These are phyloP conservation scores for Magallana nippona DNA, from an alignment of 2,888 invertebrate species.

Conservation along the genomic window DNA sequence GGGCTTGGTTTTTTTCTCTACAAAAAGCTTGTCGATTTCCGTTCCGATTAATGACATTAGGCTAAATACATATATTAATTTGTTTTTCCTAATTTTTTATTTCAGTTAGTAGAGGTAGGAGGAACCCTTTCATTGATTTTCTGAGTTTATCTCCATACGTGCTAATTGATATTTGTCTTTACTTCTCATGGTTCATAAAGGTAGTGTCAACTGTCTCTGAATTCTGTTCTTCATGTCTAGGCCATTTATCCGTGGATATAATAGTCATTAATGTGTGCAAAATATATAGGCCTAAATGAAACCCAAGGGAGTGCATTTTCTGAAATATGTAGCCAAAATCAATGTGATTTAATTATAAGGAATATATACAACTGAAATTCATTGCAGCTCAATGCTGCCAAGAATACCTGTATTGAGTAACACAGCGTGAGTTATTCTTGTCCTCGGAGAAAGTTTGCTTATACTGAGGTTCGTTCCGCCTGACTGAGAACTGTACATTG, in stretches of 20 bases:
- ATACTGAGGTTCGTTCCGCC: background rate
- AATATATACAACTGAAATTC: conserved; percentile 1
- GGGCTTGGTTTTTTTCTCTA: background rate
- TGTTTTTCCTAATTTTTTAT: background rate
- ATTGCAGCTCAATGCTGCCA: background rate
- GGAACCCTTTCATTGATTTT: too few species aligned
- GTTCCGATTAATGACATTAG: background rate
- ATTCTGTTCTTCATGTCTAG: too few species aligned
- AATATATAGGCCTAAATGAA: conserved; percentile 6
- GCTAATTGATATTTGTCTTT: too few species aligned
- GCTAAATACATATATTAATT: background rate
- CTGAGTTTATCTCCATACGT: too few species aligned
- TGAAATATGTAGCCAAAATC: background rate
- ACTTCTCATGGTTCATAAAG: too few species aligned
- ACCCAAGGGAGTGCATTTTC: background rate
- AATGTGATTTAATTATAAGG: conserved; percentile 9
- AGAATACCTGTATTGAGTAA: conserved; percentile 7
- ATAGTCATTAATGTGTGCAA: background rate
- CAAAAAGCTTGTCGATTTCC: conserved; percentile 1
- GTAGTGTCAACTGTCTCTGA: too few species aligned
- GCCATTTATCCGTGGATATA: too few species aligned
- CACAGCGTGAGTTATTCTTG: conserved; percentile 3
- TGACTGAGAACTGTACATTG: background rate
- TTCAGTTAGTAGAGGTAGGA: background rate
- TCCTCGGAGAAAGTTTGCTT: background rate